Evolutionary conservation across 2,797 vertebrate species (phyloP).

Genomic region (Phylloscopus collybita): DNA sequence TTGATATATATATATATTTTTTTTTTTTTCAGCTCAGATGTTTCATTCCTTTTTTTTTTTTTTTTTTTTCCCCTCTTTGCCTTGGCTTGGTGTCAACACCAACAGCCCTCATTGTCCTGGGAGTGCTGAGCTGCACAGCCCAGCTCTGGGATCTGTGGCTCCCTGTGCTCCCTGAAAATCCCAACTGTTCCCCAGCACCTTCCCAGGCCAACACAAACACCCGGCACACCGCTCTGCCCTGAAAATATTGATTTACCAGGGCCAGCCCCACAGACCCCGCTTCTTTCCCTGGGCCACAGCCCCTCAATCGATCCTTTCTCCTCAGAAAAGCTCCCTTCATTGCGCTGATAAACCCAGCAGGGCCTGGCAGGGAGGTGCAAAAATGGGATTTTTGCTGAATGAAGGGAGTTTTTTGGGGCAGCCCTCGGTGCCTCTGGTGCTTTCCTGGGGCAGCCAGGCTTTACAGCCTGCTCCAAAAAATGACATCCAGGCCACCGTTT

Average conservation of each 20-base stretch:
- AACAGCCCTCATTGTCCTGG: background rate
- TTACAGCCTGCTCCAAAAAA: background rate
- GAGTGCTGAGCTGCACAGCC: background rate
- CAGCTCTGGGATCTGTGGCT: background rate
- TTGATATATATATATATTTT: no score
- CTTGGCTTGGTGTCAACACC: background rate
- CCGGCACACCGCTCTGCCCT: background rate
- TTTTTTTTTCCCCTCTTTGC: background rate
- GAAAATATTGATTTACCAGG: slow-evolving; percentile 44
- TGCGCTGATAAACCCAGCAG: background rate
- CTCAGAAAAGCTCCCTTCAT: slow-evolving; percentile 16
- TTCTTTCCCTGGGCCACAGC: slow-evolving; percentile 9
- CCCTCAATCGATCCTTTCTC: slow-evolving; percentile 13
- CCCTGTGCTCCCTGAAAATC: background rate
- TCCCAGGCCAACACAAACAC: slow-evolving; percentile 18
- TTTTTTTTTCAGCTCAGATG: background rate
- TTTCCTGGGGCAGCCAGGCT: background rate
- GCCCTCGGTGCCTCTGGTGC: background rate
- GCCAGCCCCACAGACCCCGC: background rate
- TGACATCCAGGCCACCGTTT: accelerated
- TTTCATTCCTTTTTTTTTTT: background rate
- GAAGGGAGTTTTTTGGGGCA: background rate
- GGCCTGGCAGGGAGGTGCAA: background rate
- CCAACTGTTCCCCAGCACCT: background rate
- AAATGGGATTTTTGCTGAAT: background rate